Evolutionary conservation across 2,797 vertebrate species (phyloP), one percentile per base, ranked within the genome.

Genomic region (Luscinia luscinia): DNA sequence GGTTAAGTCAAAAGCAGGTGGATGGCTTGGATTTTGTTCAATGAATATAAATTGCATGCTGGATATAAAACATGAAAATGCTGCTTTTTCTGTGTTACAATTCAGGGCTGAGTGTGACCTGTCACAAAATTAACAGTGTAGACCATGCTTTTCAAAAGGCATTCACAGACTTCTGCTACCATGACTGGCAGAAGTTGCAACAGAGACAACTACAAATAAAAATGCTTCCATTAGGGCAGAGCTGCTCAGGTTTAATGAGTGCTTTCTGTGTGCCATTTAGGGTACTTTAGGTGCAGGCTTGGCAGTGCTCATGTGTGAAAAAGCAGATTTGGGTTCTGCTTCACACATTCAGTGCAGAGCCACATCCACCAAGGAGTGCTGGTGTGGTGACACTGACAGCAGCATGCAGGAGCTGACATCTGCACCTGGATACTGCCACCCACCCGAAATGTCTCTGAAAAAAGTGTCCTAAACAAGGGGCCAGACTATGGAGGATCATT

Each of bases 1-100:
- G 69, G 89, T 93, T 94, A 96, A 95, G 85, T 90, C 83, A 95
- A 96, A 96, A 91, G 93, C 87, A 97, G 80, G 80, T 88, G 80
- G 41, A 92, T 88, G 80, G 57, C 52, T 78, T 82, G 67, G 89
- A 87, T 91, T 96, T 88, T 93, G 66, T 74, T 94, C 79, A 84
- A 86, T 87, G 83, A 95, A 93, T 94, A 93, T 88, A 94, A 95
- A 95, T 85, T 67, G 67, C 76, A 52, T 5, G 32, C 70, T 90
- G 4, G 1, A 63, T 41, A 69, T 52, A 81, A 93, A 92, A 76
- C 34, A 69, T 11, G n/a, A 81, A 85, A 86, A 81, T 2, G 58
- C 23, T 76, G 69, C 59, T 70, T 61, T 70, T 89, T 48, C 69
- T 64, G 45, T 26, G 43, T 69, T 84, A 59, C 76, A 43, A 12